A percentile compares a stretch with the other conserved stretches of the same genome.
Conservation (phyloP, 2,113 vertebrate species). For the Scatophagus argus region DNA sequence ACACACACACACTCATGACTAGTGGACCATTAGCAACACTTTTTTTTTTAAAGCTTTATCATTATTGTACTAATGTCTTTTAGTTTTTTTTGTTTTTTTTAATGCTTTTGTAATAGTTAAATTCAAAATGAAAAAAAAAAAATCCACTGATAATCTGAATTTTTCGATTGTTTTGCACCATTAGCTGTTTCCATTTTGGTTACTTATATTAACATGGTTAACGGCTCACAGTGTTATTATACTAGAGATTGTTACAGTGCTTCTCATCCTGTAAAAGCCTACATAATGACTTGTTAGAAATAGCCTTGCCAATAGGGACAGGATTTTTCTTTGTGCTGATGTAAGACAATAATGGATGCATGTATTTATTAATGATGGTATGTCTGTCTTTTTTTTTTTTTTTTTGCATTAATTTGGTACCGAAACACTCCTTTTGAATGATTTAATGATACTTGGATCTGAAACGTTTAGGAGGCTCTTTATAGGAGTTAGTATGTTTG, state of each 20-base stretch:
- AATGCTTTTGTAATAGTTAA: constrained; percentile 57
- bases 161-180: constrained; percentile 62
- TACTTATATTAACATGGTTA: constrained; percentile 48
- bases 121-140: constrained; percentile 34
- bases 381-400: constrained; percentile 55
- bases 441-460: constrained; percentile 32
- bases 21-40: constrained; percentile 65
- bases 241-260: constrained; percentile 35
- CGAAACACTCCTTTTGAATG: constrained; percentile 37
- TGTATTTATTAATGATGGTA: constrained; percentile 83
- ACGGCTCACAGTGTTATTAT: constrained; percentile 58
- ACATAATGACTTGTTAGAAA: constrained; percentile 45
- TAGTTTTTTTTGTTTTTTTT: constrained; percentile 9
- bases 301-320: constrained; percentile 33
- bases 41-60: constrained; percentile 20
- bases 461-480: constrained; percentile 32
- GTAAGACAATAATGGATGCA: constrained; percentile 72
- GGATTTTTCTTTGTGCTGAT: constrained; percentile 54
- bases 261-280: constrained; percentile 33
- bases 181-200: constrained; percentile 57
- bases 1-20: constrained; percentile 7
- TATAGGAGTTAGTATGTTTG: constrained; percentile 51
- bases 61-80: constrained; percentile 36
- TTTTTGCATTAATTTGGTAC: constrained; percentile 57
- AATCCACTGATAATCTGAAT: constrained; percentile 35